Evolutionary conservation across 2,113 vertebrate species (phyloP).

Genomic region (Lycocorax pyrrhopterus): DNA sequence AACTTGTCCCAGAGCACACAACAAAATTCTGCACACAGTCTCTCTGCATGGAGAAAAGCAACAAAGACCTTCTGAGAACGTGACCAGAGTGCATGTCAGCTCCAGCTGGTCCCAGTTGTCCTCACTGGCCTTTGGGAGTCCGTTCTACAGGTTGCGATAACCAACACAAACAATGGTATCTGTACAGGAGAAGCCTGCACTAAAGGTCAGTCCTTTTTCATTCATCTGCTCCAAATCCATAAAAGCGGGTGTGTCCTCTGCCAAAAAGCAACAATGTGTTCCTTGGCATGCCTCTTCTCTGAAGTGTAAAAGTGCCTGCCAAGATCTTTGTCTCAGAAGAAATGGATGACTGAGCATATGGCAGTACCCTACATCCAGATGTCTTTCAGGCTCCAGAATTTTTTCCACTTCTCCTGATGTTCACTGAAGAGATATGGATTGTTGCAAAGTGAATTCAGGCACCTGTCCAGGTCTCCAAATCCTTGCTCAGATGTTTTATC

Average conservation of each 20-base stretch:
- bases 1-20: neutral
- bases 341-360: neutral
- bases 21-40: neutral
- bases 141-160: neutral
- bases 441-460: neutral
- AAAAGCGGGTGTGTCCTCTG: fast-evolving
- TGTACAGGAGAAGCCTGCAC: neutral
- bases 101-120: neutral
- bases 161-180: neutral
- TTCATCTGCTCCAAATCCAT: neutral
- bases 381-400: neutral
- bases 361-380: neutral
- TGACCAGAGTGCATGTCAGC: neutral
- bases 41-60: neutral
- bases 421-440: neutral
- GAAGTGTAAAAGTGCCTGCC: neutral
- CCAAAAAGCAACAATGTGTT: neutral
- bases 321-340: neutral
- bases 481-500: neutral
- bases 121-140: neutral
- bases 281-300: neutral
- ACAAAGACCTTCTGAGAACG: neutral
- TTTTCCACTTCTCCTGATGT: neutral
- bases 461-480: neutral
- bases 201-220: neutral